Percentiles rank a stretch among this genome's conserved stretches.
Conservation (phyloP, 2,797 vertebrate species). For the Sylvia borin region DNA sequence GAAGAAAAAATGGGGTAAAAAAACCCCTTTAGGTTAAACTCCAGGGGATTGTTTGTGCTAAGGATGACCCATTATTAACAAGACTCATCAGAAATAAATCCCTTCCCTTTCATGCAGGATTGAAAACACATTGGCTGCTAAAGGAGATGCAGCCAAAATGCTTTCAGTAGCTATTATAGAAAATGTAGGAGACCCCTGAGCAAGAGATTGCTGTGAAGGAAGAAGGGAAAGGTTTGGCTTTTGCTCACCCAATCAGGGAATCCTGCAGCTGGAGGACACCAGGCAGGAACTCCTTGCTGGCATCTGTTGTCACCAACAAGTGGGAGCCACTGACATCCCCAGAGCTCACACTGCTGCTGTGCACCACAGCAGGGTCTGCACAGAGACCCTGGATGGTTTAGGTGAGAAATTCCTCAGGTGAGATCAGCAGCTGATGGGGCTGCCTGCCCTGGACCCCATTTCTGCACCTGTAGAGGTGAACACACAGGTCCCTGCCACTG, state of each 20-base stretch:
- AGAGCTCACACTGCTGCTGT: fast-evolving
- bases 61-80: not conserved
- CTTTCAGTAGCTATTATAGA: not conserved
- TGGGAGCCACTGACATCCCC: fast-evolving
- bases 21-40: not conserved
- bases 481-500: fast-evolving
- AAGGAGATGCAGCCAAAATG: not conserved
- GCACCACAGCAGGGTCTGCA: not conserved
- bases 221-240: not conserved
- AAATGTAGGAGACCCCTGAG: not conserved
- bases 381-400: not conserved
- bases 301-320: fast-evolving
- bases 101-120: not conserved
- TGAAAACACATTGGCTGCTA: slow-evolving; percentile 25
- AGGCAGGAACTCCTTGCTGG: not conserved
- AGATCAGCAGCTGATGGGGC: not conserved
- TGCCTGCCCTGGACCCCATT: fast-evolving
- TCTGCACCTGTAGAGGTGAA: not conserved
- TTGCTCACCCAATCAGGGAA: not conserved
- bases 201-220: not conserved
- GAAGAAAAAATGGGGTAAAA: not conserved
- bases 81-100: not conserved
- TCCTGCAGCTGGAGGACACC: not conserved
- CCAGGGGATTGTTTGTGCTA: not conserved
- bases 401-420: not conserved